Conservation (phyloP, 2,113 vertebrate species). For the Toxotes chatareus region DNA sequence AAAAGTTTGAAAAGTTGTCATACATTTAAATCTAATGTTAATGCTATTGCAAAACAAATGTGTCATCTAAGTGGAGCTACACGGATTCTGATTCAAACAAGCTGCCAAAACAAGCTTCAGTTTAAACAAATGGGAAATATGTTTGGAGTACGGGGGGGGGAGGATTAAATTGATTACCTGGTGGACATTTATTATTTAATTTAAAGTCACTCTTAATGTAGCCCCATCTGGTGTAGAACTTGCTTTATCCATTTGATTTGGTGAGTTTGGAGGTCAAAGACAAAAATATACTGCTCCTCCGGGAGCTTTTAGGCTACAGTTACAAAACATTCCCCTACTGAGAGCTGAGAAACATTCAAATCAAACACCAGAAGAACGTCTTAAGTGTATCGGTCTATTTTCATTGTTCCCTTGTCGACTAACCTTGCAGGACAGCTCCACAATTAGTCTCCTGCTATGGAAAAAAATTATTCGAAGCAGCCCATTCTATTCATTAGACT, state of each 20-base stretch:
- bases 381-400: slow-evolving; percentile 50
- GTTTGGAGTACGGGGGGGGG: not conserved
- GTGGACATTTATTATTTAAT: slow-evolving; percentile 13
- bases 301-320: slow-evolving; percentile 67
- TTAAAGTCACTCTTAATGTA: slow-evolving; percentile 5
- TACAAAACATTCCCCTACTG: slow-evolving; percentile 51
- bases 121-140: slow-evolving; percentile 23
- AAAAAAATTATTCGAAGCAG: slow-evolving; percentile 46
- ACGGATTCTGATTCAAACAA: slow-evolving; percentile 32
- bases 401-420: slow-evolving; percentile 49
- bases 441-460: slow-evolving; percentile 56
- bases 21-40: slow-evolving; percentile 28
- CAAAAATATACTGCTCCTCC: slow-evolving; percentile 37
- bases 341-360: slow-evolving; percentile 70
- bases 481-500: slow-evolving; percentile 53
- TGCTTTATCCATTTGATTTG: slow-evolving; percentile 23
- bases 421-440: slow-evolving; percentile 63
- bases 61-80: slow-evolving; percentile 1
- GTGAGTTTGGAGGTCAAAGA: slow-evolving; percentile 49
- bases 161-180: slow-evolving; percentile 25
- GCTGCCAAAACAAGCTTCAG: slow-evolving; percentile 40
- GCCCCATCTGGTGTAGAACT: slow-evolving; percentile 25
- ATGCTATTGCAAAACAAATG: slow-evolving; percentile 23
- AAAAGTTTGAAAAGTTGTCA: slow-evolving; percentile 49
- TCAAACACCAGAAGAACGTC: slow-evolving; percentile 61